A percentile compares a stretch with the other conserved stretches of the same genome.
phyloP scores from a whole-genome alignment of 2,113 vertebrate genomes.

The Corythornis cristatus region DNA sequence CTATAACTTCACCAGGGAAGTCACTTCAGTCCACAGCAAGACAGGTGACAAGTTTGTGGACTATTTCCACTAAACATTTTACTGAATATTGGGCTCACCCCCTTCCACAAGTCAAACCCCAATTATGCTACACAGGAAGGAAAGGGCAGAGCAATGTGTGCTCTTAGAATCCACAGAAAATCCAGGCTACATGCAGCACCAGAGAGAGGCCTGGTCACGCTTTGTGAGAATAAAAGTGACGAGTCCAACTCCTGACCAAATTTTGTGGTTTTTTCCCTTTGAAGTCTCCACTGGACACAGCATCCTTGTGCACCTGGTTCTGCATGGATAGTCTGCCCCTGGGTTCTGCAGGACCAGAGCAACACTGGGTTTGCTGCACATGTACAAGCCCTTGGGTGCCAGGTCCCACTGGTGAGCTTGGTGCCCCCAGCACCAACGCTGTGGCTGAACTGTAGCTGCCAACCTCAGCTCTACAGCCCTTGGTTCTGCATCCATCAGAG shows the following conservation, averaged over 20 bases:
- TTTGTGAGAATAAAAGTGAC: rapidly evolving
- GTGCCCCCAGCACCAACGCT: rapidly evolving
- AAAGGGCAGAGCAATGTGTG: background rate
- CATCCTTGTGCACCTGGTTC: background rate
- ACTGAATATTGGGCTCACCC: background rate
- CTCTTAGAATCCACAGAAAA: background rate
- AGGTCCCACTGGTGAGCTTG: rapidly evolving
- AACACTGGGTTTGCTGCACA: background rate
- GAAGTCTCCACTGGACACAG: rapidly evolving
- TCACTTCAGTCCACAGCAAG: background rate
- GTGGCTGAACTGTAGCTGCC: background rate
- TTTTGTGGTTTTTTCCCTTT: rapidly evolving
- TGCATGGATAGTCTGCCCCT: rapidly evolving
- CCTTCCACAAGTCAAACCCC: background rate
- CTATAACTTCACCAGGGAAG: background rate
- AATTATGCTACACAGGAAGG: background rate
- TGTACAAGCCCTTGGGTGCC: background rate
- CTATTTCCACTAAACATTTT: background rate
- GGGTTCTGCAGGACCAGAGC: rapidly evolving
- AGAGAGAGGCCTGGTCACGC: background rate
- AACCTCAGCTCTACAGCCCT: background rate
- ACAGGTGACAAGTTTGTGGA: background rate
- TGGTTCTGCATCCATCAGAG: background rate
- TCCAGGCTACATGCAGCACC: background rate
- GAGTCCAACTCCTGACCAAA: background rate